Conservation (phyloP, 2,888 invertebrate species). For the Caenorhabditis parvicauda region DNA sequence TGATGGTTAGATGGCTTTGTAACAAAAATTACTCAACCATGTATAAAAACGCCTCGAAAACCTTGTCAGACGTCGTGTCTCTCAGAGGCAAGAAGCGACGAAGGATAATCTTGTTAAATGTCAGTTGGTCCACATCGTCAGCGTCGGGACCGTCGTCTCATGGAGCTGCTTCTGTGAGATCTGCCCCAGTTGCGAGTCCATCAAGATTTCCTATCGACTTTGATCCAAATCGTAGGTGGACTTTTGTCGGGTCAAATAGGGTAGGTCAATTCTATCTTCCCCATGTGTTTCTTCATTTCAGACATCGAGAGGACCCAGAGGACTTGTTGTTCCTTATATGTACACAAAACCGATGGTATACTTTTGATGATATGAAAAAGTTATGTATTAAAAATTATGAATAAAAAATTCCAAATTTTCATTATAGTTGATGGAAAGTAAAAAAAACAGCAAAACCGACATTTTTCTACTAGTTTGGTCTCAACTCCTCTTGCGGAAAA, state of each 20-base stretch:
- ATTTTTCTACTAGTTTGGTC: neutral
- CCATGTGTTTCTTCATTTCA: conserved; percentile 15
- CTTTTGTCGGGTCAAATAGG: conserved; percentile 56
- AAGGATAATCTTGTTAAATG: too few relatives aligned
- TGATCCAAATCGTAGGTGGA: conserved; percentile 54
- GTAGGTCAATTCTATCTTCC: conserved; percentile 12
- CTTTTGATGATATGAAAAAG: too few relatives aligned
- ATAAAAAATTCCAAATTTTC: too few relatives aligned
- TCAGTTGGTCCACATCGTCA: conserved; percentile 19
- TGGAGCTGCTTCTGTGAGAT: conserved; percentile 26
- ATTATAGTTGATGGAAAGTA: neutral
- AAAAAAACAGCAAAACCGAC: too few relatives aligned
- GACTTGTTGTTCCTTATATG: conserved; percentile 54
- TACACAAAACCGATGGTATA: conserved; percentile 30
- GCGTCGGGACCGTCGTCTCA: conserved; percentile 16
- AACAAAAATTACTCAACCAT: too few relatives aligned
- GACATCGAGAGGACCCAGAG: conserved; percentile 53
- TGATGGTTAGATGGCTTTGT: too few relatives aligned
- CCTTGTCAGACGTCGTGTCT: too few relatives aligned
- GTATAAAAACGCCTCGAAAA: too few relatives aligned
- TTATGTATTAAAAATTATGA: too few relatives aligned
- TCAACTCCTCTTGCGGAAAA: neutral
- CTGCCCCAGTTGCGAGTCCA: conserved; percentile 32
- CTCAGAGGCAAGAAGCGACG: too few relatives aligned
- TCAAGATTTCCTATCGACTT: conserved; percentile 32